Evolutionary conservation across 2,888 invertebrate genomes (phyloP).

Genomic region (Cheiracanthium punctorium): DNA sequence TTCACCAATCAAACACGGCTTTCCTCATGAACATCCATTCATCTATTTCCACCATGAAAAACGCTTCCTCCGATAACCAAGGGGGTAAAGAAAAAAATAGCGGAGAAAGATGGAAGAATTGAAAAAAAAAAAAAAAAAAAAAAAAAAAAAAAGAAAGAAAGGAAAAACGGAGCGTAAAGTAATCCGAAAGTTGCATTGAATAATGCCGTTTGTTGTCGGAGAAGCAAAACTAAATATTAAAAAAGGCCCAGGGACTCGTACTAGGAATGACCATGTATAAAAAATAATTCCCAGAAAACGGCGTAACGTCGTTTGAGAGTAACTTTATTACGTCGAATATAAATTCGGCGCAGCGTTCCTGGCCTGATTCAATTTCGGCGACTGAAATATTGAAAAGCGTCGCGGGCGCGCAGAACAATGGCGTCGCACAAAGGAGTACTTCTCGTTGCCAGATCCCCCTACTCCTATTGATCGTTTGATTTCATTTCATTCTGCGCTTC

Average conservation of each 20-base stretch:
- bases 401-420: constrained; percentile 68
- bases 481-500: constrained; percentile 59
- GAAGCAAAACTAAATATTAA: constrained; percentile 62
- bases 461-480: constrained; percentile 69
- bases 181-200: constrained; percentile 54
- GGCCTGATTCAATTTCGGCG: constrained; percentile 64
- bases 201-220: constrained; percentile 50
- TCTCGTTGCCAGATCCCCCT: constrained; percentile 67
- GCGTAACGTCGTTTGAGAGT: constrained; percentile 64
- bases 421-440: constrained; percentile 68
- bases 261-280: constrained; percentile 62
- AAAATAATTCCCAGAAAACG: constrained; percentile 66
- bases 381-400: constrained; percentile 70
- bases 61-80: background rate
- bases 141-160: background rate
- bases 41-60: background rate
- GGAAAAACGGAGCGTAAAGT: constrained; percentile 18
- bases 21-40: background rate
- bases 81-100: background rate
- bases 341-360: constrained; percentile 60
- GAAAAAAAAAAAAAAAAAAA: background rate
- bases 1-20: background rate
- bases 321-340: constrained; percentile 69
- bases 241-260: constrained; percentile 51
- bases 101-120: background rate